These are phyloP conservation scores for Gymnopithys bicolor DNA, from an alignment of 2,797 vertebrate genomes.

Conservation along the genomic window DNA sequence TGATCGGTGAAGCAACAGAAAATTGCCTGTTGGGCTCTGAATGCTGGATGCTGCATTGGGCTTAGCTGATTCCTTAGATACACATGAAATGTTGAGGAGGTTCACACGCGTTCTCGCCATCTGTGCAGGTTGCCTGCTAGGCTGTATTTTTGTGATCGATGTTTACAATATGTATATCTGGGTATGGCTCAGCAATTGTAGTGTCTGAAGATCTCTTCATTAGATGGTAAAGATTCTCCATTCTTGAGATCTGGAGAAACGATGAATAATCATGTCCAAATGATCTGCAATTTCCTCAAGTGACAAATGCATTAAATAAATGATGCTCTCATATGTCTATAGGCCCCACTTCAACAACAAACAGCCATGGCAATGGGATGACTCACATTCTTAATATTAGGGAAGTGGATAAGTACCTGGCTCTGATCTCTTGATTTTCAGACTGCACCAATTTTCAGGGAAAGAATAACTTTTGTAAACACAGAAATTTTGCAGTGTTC, in stretches of 20 bases:
- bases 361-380: neutral
- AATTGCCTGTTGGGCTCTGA: neutral
- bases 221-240: constrained; percentile 2
- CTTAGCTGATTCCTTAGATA: neutral
- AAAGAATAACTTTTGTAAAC: neutral
- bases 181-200: neutral
- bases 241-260: constrained; percentile 12
- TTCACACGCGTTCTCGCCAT: neutral
- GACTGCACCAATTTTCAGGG: neutral
- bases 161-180: neutral
- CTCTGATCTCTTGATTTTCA: constrained; percentile 6
- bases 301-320: constrained; percentile 15
- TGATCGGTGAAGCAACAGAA: constrained; percentile 22
- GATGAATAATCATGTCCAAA: neutral
- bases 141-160: neutral
- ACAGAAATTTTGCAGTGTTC: neutral
- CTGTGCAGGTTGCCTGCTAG: neutral
- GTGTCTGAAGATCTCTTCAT: neutral
- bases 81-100: neutral
- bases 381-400: constrained; percentile 1
- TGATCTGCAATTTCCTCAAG: constrained; percentile 7
- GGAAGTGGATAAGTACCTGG: neutral
- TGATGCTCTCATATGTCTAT: neutral
- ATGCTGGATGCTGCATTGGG: neutral
- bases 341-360: constrained; percentile 33